Evolutionary conservation across 1,140 invertebrate species (phyloP).

Genomic region (Zaprionus nigranus): DNA sequence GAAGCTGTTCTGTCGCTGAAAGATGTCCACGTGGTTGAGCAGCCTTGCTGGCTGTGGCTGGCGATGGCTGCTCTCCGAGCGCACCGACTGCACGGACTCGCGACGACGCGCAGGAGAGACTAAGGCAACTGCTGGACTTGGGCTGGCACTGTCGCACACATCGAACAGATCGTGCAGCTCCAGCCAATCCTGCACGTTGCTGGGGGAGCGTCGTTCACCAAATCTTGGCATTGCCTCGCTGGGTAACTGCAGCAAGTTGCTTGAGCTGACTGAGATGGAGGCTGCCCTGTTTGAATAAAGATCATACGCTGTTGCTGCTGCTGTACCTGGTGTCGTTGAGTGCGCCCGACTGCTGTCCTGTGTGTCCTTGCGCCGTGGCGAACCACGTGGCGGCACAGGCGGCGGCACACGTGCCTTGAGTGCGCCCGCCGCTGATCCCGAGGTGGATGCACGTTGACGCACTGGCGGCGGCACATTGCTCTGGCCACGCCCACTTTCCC

Average conservation of each 20-base stretch:
- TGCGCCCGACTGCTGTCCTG: conserved; percentile 82
- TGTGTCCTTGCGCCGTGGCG: conserved; percentile 86
- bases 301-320: conserved; percentile 33
- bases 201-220: conserved; percentile 78
- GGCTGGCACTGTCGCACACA: conserved; percentile 16
- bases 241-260: conserved; percentile 61
- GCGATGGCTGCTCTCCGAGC: conserved; percentile 65
- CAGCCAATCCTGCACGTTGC: conserved; percentile 82
- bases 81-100: conserved; percentile 66
- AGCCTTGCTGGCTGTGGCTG: conserved; percentile 46
- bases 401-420: conserved; percentile 89
- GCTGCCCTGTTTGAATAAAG: conserved; percentile 24
- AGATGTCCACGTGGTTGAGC: conserved; percentile 73
- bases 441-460: conserved; percentile 58
- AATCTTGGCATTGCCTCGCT: conserved; percentile 60
- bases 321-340: conserved; percentile 74
- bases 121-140: conserved; percentile 7
- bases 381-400: conserved; percentile 92
- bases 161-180: conserved; percentile 81
- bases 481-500: conserved; percentile 51
- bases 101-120: conserved; percentile 38
- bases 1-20: conserved; percentile 79
- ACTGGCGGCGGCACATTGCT: conserved; percentile 64
- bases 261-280: conserved; percentile 17
- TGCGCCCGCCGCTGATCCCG: conserved; percentile 33